phyloP scores from a whole-genome alignment of 2,888 invertebrate genomes.

The Noctuana brunneofusca region DNA sequence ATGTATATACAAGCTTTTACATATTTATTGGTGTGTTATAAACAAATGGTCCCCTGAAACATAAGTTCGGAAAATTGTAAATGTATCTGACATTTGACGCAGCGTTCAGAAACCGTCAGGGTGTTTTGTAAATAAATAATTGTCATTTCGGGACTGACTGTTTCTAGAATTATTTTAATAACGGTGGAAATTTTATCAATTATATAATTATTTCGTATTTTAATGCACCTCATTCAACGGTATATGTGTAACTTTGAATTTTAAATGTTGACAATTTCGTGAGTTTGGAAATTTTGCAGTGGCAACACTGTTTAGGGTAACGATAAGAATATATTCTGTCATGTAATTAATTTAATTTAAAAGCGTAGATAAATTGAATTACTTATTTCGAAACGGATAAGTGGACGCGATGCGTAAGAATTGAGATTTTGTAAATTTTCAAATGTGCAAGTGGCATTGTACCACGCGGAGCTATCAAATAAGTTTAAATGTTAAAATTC shows the following conservation, averaged over 20 bases:
- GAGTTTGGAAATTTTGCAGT: constrained; percentile 22
- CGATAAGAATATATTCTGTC: background rate
- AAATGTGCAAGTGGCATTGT: background rate
- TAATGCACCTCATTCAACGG: background rate
- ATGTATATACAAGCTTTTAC: constrained; percentile 1
- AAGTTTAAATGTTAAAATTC: constrained; percentile 4
- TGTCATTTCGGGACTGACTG: background rate
- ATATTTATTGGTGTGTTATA: constrained; percentile 2
- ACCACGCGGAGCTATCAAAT: background rate
- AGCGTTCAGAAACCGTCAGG: background rate
- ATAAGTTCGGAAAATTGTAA: background rate
- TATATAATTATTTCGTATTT: constrained; percentile 4
- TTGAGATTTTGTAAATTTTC: constrained; percentile 11
- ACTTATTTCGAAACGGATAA: constrained; percentile 2
- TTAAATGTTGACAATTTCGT: constrained; percentile 22
- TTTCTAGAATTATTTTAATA: background rate
- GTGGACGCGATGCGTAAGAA: constrained; percentile 2
- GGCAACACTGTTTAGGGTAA: constrained; percentile 14
- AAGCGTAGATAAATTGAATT: constrained; percentile 19
- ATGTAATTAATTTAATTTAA: background rate
- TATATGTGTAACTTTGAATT: constrained; percentile 7
- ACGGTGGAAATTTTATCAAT: constrained; percentile 4
- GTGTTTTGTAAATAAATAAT: background rate
- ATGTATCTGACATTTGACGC: background rate
- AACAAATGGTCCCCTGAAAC: background rate